phyloP scores from a whole-genome alignment of 2,797 vertebrate genomes.

The Rhinatrema bivittatum region DNA sequence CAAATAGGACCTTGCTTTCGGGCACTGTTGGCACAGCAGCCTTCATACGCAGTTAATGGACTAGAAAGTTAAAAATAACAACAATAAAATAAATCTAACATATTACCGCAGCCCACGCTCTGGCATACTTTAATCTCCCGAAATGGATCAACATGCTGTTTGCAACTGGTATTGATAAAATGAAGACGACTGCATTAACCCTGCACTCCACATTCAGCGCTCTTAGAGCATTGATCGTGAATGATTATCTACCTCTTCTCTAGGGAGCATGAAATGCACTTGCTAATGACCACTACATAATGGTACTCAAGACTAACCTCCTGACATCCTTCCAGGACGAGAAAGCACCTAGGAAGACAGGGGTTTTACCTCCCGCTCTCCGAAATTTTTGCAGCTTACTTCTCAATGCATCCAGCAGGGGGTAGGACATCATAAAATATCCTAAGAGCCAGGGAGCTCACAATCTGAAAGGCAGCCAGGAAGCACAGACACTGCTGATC shows the following conservation, averaged over 20 bases:
- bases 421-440: conserved; percentile 10
- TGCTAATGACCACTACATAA: fast-evolving
- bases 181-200: neutral
- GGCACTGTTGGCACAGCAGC: too few species aligned
- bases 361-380: neutral
- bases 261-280: neutral
- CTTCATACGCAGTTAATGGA: too few species aligned
- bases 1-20: too few species aligned
- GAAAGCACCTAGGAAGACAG: too few species aligned
- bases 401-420: conserved; percentile 10
- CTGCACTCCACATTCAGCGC: too few species aligned
- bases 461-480: conserved; percentile 5
- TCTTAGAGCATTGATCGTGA: neutral
- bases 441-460: neutral
- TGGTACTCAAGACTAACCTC: neutral
- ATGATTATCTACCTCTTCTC: neutral
- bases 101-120: too few species aligned
- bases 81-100: too few species aligned
- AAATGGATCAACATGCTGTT: conserved; percentile 10
- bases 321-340: fast-evolving
- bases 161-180: conserved; percentile 3
- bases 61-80: too few species aligned
- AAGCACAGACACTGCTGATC: too few species aligned
- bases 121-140: neutral
- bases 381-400: neutral